Evolutionary conservation across 2,888 invertebrate species (phyloP), one percentile per base, ranked within the genome.

Genomic region (Argyresthia goedartella): DNA sequence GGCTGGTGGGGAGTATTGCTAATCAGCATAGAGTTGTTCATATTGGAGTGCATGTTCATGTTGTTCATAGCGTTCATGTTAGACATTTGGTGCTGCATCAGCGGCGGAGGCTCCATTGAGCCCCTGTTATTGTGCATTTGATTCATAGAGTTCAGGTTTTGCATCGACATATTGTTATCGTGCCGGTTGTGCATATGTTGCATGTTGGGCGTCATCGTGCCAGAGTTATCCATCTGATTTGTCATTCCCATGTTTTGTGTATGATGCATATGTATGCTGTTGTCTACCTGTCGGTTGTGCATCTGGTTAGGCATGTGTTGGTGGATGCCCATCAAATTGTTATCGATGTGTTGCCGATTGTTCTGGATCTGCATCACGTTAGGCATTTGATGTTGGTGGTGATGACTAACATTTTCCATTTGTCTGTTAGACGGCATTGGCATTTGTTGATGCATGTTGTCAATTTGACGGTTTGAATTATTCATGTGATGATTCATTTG

Each of bases 321-420:
- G 60, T 87, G 86, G 72, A 86, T 79, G 47, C 71, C 67, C 74
- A 85, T 76, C 57, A 82, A 62, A 54, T 78, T 81, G 55, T 66
- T 77, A 15, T 85, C 85, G 15, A 80, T 71, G 55, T 85, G 82
- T 33, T 71, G 65, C 1, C 76, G 75, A 65, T 78, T 81, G 59
- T 73, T 82, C 65, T 80, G 84, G 55, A 84, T 76, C 59, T 85
- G 85, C 81, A 86, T 86, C 11, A 78, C 73, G 57, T 81, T 82
- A 13, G 81, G 61, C 72, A 84, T 81, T 66, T 80, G 85, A 63
- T 86, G 85, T 61, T 82, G 85, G 54, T 84, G 86, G 59, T 85
- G 86, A 51, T 78, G 73, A 6, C 67, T 61, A 16, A 74, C 67
- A 61, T 77, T 81, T 34, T 86, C 86, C 60, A 81, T 72, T 59